These are phyloP conservation scores for Acronicta leporina DNA, from an alignment of 2,888 invertebrate genomes.

Conservation along the genomic window DNA sequence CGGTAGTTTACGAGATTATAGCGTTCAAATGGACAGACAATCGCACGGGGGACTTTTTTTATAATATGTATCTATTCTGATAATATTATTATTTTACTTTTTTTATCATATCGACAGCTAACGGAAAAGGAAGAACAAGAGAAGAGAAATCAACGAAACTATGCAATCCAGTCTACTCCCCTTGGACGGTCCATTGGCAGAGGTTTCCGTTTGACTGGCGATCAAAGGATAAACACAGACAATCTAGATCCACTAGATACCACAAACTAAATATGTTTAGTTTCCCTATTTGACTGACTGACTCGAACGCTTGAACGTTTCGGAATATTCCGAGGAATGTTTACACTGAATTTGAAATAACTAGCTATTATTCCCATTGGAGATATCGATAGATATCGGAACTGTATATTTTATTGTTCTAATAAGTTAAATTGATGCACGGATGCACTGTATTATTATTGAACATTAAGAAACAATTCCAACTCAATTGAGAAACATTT, in stretches of 20 bases:
- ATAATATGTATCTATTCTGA: too few relatives aligned
- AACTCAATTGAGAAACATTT: too few relatives aligned
- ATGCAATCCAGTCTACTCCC: constrained; percentile 40
- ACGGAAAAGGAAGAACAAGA: too few relatives aligned
- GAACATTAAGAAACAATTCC: too few relatives aligned
- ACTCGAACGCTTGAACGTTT: constrained; percentile 24
- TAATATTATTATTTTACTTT: too few relatives aligned
- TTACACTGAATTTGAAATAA: constrained; percentile 35
- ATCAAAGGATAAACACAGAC: constrained; percentile 48
- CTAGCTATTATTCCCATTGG: constrained; percentile 18
- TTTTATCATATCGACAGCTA: too few relatives aligned
- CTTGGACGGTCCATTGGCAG: constrained; percentile 48
- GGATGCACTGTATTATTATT: neutral
- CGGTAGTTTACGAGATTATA: too few relatives aligned
- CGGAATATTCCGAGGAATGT: constrained; percentile 17
- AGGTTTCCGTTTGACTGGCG: constrained; percentile 51
- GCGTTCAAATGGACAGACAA: too few relatives aligned
- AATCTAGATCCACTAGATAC: constrained; percentile 19
- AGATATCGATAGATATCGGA: too few relatives aligned
- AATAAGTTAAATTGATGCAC: neutral
- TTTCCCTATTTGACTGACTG: constrained; percentile 38
- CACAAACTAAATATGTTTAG: constrained; percentile 40
- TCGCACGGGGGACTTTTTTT: too few relatives aligned
- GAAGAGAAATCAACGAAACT: too few relatives aligned
- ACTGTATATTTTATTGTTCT: neutral